These are phyloP conservation scores for Sitta carolinensis DNA, from an alignment of 2,797 vertebrate genomes.

Conservation along the genomic window DNA sequence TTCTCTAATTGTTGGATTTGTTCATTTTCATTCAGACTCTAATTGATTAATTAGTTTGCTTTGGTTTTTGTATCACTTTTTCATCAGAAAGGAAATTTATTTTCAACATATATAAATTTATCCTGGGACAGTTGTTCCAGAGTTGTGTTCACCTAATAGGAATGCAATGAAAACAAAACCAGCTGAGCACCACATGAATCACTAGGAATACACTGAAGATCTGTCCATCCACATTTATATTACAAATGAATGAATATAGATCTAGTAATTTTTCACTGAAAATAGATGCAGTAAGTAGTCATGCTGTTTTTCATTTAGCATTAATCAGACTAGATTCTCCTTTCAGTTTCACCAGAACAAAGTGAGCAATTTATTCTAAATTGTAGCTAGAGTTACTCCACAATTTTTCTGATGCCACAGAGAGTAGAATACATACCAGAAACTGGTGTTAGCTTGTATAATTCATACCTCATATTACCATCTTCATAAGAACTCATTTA, in stretches of 20 bases:
- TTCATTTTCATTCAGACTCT: background rate
- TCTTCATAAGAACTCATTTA: background rate
- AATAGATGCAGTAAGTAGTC: background rate
- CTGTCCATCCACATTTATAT: background rate
- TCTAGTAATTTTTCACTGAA: background rate
- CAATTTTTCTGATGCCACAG: background rate
- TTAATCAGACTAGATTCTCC: background rate
- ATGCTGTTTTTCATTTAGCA: background rate
- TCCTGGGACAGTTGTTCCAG: background rate
- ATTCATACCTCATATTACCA: background rate
- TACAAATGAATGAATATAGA: background rate
- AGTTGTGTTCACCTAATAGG: background rate
- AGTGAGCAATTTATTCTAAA: background rate
- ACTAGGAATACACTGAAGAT: background rate
- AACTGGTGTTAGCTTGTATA: background rate
- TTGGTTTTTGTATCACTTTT: background rate
- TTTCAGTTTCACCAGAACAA: background rate
- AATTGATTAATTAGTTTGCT: background rate
- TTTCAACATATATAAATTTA: background rate
- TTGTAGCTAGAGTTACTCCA: background rate
- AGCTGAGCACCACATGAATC: background rate
- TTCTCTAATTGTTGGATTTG: background rate
- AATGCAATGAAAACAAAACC: background rate
- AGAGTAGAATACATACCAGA: background rate
- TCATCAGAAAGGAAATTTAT: background rate